phyloP scores from a whole-genome alignment of 2,888 invertebrate genomes.

The Nomada goodeniana region DNA sequence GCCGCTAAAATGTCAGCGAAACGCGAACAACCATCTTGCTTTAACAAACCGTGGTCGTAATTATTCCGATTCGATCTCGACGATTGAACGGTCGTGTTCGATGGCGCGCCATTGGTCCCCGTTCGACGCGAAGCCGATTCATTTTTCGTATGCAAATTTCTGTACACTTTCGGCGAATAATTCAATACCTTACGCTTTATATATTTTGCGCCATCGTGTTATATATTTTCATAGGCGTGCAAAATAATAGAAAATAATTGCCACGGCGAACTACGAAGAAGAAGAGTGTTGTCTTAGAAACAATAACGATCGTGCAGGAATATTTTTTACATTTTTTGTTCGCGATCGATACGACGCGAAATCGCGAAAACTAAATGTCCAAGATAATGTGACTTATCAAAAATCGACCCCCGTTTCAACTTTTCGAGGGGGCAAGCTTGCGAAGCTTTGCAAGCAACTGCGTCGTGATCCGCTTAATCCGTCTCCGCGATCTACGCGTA shows the following conservation, averaged over 20 bases:
- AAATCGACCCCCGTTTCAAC: constrained; percentile 34
- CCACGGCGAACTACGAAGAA: background rate
- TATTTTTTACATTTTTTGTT: background rate
- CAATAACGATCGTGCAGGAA: no score
- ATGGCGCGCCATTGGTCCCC: constrained; percentile 10
- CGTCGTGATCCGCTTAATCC: constrained; percentile 55
- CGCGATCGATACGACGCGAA: background rate
- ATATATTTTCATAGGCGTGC: no score
- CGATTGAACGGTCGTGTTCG: constrained; percentile 27
- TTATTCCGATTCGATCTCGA: constrained; percentile 43
- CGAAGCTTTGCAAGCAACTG: constrained; percentile 42
- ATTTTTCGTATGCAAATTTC: constrained; percentile 13
- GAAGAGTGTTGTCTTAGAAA: background rate
- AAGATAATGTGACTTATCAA: constrained; percentile 14
- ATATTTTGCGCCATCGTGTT: no score
- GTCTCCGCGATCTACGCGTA: constrained; percentile 31
- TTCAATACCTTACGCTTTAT: no score
- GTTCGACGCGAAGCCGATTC: background rate
- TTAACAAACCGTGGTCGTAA: constrained; percentile 43
- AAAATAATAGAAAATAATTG: background rate
- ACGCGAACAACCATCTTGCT: constrained; percentile 40
- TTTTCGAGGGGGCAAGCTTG: constrained; percentile 35
- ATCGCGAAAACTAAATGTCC: background rate
- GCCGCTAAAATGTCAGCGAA: constrained; percentile 29
- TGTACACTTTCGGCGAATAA: no score